A percentile compares a stretch with the other conserved stretches of the same genome.
Evolutionary conservation across 2,888 invertebrate species (phyloP).

Genomic region (Pristionchus japonicus): DNA sequence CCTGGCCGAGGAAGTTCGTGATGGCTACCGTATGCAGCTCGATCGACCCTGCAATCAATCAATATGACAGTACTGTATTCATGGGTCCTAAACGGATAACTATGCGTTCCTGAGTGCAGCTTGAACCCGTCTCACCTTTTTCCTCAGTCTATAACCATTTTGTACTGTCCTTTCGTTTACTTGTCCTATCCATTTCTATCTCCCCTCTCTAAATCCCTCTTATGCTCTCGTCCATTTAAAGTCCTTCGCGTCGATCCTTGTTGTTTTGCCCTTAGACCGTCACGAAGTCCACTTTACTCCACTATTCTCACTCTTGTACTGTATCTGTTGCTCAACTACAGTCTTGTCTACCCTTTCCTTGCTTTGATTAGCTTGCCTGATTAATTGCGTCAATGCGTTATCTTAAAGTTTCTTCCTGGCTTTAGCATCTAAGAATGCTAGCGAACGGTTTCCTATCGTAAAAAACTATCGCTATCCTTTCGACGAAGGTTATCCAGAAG

Average conservation of each 20-base stretch:
- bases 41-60: not conserved
- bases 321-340: too few relatives aligned
- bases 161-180: slow-evolving; percentile 33
- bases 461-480: too few relatives aligned
- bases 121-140: not conserved
- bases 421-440: too few relatives aligned
- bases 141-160: not conserved
- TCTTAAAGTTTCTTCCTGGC: too few relatives aligned
- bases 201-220: not conserved
- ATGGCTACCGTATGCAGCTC: slow-evolving; percentile 68
- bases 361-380: too few relatives aligned
- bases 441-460: too few relatives aligned
- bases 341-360: too few relatives aligned
- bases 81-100: too few relatives aligned
- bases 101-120: not conserved
- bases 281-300: not conserved
- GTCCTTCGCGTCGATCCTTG: not conserved
- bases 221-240: not conserved
- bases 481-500: too few relatives aligned
- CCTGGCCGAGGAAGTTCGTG: slow-evolving; percentile 69
- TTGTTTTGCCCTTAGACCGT: not conserved
- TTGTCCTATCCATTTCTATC: not conserved
- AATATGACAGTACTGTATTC: not conserved
- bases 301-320: not conserved
- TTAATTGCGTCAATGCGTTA: too few relatives aligned